Base-by-base conservation (phyloP, 2,113 vertebrate species). In the Megaleporinus macrocephalus region DNA sequence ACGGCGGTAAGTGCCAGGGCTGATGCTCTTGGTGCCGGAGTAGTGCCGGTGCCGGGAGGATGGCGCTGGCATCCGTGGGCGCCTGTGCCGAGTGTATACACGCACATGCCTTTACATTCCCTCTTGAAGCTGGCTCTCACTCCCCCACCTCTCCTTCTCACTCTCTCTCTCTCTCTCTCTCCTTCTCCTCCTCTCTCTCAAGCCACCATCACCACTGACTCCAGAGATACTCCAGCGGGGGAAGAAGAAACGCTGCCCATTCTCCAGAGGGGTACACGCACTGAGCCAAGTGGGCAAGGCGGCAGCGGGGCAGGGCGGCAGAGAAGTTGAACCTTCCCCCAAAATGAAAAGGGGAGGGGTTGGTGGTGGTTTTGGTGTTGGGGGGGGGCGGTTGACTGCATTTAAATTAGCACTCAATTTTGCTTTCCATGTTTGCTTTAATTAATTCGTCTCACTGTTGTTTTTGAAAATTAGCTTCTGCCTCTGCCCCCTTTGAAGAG, bases 391-490 rank as follows among this genome's bases (percentile, higher is more conserved):
- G 22, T 77, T 73, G 77, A 82, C 73, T 83, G 59, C 90, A 88
- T 83, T 83, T 82, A 84, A 61, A 69, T 14, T 82, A 76, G 80
- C 53, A 2, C 75, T 86, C 30, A 29, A 79, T 81, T 89, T 89
- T 89, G 84, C 87, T 90, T 92, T 88, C 84, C 71, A 70, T 77
- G 86, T 82, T n/a, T 65, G 9, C 2, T 78, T 85, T 77, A 79
- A 89, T 90, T 89, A 86, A 86, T 90, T 91, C 83, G 86, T 90
- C 92, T 92, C 73, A 76, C 88, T 81, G 81, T 90, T 91, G 86
- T 92, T 93, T 92, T 86, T 84, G 70, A 85, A 83, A 91, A 93
- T 89, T 89, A 89, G 82, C 89, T 90, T 90, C 89, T 87, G 88
- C 85, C 90, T 82, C 81, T 76, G 74, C 89, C 86, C 41, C 85